Conservation (phyloP, 2,888 invertebrate species). For the Amiota communis region DNA sequence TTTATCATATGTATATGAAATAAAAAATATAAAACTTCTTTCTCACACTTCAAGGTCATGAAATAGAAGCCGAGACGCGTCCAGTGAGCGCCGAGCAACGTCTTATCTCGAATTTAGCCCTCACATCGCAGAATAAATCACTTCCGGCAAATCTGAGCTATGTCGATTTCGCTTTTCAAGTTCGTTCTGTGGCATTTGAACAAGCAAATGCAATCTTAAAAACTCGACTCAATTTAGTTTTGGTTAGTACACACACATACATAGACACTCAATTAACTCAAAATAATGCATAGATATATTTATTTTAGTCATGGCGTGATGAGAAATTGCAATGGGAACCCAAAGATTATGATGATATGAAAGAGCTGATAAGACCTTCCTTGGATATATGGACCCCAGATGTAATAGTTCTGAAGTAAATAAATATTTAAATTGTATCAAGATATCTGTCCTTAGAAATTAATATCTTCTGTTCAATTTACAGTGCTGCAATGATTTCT, state of each 20-base stretch:
- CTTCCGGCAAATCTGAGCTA: constrained; percentile 55
- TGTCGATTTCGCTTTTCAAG: constrained; percentile 63
- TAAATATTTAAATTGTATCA: background rate
- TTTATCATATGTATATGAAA: background rate
- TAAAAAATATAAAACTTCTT: background rate
- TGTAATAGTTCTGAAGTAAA: constrained; percentile 63
- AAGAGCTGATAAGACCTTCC: constrained; percentile 50
- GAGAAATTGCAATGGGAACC: constrained; percentile 78
- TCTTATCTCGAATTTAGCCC: constrained; percentile 75
- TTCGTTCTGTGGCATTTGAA: constrained; percentile 63
- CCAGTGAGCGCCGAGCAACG: constrained; percentile 74
- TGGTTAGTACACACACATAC: constrained; percentile 68
- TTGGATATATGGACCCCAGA: constrained; percentile 65
- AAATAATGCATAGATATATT: background rate
- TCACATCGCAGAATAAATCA: constrained; percentile 72
- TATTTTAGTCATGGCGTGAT: constrained; percentile 73
- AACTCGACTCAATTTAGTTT: constrained; percentile 70
- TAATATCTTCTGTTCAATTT: background rate
- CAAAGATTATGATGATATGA: constrained; percentile 75
- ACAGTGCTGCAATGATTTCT: constrained; percentile 58
- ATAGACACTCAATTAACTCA: background rate
- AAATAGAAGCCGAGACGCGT: constrained; percentile 58
- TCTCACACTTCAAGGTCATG: constrained; percentile 48
- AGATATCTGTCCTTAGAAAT: background rate
- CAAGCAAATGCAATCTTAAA: constrained; percentile 59